These are phyloP conservation scores for Myzus persicae DNA, from an alignment of 1,140 invertebrate genomes.

Conservation along the genomic window DNA sequence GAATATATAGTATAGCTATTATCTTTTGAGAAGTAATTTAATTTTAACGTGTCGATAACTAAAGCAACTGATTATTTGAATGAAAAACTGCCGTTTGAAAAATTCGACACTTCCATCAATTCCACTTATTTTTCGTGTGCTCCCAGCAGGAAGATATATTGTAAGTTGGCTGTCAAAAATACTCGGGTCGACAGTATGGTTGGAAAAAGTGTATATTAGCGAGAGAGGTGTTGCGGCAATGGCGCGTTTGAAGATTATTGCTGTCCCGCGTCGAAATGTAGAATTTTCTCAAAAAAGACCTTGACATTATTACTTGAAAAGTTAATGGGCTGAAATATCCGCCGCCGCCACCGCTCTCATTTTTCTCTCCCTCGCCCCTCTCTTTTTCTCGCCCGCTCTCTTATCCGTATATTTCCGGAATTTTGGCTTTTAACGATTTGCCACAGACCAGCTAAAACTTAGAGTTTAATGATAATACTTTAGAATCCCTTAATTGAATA, in stretches of 20 bases:
- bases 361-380: not conserved
- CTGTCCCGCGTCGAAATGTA: slow-evolving; percentile 46
- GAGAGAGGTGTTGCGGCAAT: not conserved
- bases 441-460: not conserved
- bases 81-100: not conserved
- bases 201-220: slow-evolving; percentile 37
- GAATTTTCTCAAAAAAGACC: slow-evolving; percentile 40
- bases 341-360: not conserved
- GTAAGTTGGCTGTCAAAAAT: slow-evolving; percentile 34
- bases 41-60: not conserved
- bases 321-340: slow-evolving; percentile 54
- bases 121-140: not conserved
- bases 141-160: not conserved
- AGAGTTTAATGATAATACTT: not conserved
- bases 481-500: slow-evolving; percentile 22
- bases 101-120: not conserved
- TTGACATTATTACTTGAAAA: slow-evolving; percentile 51
- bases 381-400: not conserved
- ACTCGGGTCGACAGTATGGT: not conserved
- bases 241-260: slow-evolving; percentile 30
- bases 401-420: slow-evolving; percentile 42
- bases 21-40: not conserved
- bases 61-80: not conserved
- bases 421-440: slow-evolving; percentile 45
- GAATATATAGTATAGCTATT: not conserved